A percentile compares a stretch with the other conserved stretches of the same genome.
These are phyloP conservation scores for Botia almorhae DNA, from an alignment of 2,797 vertebrate species.

Conservation along the genomic window DNA sequence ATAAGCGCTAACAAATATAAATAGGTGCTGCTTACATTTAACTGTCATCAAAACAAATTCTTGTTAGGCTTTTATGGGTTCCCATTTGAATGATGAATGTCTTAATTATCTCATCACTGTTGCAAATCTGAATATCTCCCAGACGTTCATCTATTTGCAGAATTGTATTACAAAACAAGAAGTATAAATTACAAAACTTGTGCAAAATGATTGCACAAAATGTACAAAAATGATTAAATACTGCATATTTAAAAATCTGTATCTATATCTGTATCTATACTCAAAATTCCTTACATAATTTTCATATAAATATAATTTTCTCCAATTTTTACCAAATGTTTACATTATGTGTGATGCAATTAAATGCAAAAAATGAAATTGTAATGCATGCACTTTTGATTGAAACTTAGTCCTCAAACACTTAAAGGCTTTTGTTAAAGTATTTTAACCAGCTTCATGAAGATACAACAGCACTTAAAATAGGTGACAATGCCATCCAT, in stretches of 20 bases:
- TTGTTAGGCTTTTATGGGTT: conserved; percentile 79
- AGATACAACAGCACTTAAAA: conserved; percentile 12
- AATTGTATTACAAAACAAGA: background rate
- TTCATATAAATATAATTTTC: background rate
- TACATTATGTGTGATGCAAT: background rate
- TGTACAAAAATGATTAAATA: background rate
- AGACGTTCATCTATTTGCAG: conserved; percentile 10
- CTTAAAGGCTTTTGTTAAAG: conserved; percentile 37
- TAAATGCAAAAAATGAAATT: background rate
- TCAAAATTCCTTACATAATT: too few species aligned
- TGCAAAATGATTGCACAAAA: background rate
- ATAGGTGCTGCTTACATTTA: conserved; percentile 76
- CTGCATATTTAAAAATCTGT: background rate
- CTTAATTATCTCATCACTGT: conserved; percentile 77
- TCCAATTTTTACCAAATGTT: background rate
- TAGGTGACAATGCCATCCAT: conserved; percentile 49
- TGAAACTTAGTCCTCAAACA: conserved; percentile 47
- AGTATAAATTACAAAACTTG: background rate
- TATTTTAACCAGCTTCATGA: conserved; percentile 23
- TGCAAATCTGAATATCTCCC: conserved; percentile 70
- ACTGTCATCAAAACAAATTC: conserved; percentile 81
- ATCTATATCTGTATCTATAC: background rate
- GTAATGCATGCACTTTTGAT: background rate
- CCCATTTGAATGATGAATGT: conserved; percentile 79
- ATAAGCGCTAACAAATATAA: conserved; percentile 79